Conservation (phyloP, 2,888 invertebrate genomes). For the Cheilosia soror region DNA sequence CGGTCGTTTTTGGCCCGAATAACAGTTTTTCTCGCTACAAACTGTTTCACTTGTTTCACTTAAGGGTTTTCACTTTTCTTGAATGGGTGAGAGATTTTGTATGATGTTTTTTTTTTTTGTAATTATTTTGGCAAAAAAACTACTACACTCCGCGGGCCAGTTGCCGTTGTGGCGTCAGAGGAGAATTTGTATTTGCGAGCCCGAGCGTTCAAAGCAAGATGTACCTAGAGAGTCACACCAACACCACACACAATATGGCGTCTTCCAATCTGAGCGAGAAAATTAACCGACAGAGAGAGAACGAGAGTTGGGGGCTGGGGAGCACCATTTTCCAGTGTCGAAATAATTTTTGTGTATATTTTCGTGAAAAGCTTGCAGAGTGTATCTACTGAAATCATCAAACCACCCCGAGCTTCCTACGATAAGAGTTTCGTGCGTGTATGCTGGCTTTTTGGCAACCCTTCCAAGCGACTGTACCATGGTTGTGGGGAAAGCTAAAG, state of each 20-base stretch:
- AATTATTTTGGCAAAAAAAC: constrained; percentile 44
- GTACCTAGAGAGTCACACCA: constrained; percentile 62
- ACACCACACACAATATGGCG: constrained; percentile 68
- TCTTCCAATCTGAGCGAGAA: constrained; percentile 68
- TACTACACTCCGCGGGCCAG: constrained; percentile 61
- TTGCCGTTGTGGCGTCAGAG: constrained; percentile 70
- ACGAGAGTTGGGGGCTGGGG: constrained; percentile 14
- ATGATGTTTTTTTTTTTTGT: constrained; percentile 40
- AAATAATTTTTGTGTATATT: constrained; percentile 71
- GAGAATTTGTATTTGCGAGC: constrained; percentile 70
- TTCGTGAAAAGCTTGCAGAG: constrained; percentile 54
- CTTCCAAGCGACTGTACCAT: constrained; percentile 8
- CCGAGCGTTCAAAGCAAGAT: constrained; percentile 68
- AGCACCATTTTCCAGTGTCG: constrained; percentile 62
- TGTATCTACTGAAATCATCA: constrained; percentile 39
- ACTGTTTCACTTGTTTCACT: constrained; percentile 23
- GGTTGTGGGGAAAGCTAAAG: constrained; percentile 15
- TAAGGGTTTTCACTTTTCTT: constrained; percentile 38
- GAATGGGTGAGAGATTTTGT: constrained; percentile 36
- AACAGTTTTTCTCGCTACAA: neutral
- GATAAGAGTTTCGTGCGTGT: neutral
- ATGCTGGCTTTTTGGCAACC: constrained; percentile 34
- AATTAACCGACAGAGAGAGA: constrained; percentile 25
- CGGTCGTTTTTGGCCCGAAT: constrained; percentile 51
- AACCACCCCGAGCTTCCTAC: constrained; percentile 25